Base-by-base conservation (phyloP, 2,888 invertebrate genomes). In the Coecobrya sp. region DNA sequence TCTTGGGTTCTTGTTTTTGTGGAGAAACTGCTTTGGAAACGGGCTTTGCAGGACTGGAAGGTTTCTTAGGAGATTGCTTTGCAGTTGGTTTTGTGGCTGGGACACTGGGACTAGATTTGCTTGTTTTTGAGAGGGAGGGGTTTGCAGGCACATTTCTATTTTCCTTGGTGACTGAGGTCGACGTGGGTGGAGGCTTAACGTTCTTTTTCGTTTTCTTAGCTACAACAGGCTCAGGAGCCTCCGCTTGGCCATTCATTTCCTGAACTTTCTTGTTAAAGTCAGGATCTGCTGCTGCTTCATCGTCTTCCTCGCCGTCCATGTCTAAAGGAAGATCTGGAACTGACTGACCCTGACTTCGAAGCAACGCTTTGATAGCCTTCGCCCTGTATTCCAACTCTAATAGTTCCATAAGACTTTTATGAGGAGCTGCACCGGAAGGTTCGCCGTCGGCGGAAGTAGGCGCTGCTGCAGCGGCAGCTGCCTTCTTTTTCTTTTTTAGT, bases 361-460 rank as follows among this genome's bases (percentile, higher is more conserved):
- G 95, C 95, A 96, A 95, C 16, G 96, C 96, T 91, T 96, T 96
- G 84, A 96, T 96, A 19, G 96, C 96, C 76, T 95, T 94, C 95
- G 96, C 96, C 85, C 96, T 95, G 96, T 96, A 96, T 94, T 96
- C 96, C 73, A 96, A 95, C 93, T 96, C 96, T 45, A 96, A 94
- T 11, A 96, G 95, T 93, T 96, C 96, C 95, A 96, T 95, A 76
- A 95, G 88, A 70, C 93, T 94, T 73, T 93, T 93, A 49, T 93
- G 90, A 42, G 92, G 92, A 62, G 89, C 87, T 0, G 85, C 55
- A 16, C 84, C 81, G 36, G 88, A 45, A 16, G 55, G 68, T 5
- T 59, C 62, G 10, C 65, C 27, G 25, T 49, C 65, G 8, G 76
- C 86, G 0, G 70, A 52, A 11, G 81, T 42, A 25, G 79, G 73